These are phyloP conservation scores for Zaprionus lineosus DNA, from an alignment of 2,888 invertebrate species.

Conservation along the genomic window DNA sequence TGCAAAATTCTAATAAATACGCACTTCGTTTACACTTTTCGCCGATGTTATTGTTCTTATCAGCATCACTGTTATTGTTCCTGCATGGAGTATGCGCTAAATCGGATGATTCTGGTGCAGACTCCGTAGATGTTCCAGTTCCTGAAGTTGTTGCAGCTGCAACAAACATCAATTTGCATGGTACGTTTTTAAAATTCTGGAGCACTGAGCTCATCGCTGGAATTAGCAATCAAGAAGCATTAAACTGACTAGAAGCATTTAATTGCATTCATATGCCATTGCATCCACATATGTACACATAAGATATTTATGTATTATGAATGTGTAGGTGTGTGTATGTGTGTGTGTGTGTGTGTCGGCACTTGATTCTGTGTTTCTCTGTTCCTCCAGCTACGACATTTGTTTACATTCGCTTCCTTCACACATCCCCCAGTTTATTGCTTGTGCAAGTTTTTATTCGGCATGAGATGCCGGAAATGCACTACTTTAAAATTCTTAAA, in stretches of 20 bases:
- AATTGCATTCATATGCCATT: slow-evolving; percentile 33
- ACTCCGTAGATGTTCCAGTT: slow-evolving; percentile 30
- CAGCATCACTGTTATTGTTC: slow-evolving; percentile 38
- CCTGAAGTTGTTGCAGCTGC: slow-evolving; percentile 36
- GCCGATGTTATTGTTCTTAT: slow-evolving; percentile 34
- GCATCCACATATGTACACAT: slow-evolving; percentile 3
- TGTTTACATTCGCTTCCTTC: slow-evolving; percentile 45
- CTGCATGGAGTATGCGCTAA: slow-evolving; percentile 44
- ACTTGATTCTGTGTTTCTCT: background rate
- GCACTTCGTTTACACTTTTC: slow-evolving; percentile 36
- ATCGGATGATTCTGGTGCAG: slow-evolving; percentile 23
- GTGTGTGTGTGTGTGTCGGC: background rate
- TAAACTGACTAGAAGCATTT: slow-evolving; percentile 27
- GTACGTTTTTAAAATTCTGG: slow-evolving; percentile 40
- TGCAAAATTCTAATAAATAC: slow-evolving; percentile 39
- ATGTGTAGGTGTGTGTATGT: background rate
- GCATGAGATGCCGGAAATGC: no score
- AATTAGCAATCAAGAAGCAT: slow-evolving; percentile 37
- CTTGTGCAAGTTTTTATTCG: no score
- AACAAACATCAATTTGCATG: slow-evolving; percentile 50
- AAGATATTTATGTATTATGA: no score
- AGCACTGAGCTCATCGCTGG: slow-evolving; percentile 60
- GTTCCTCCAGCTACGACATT: slow-evolving; percentile 17
- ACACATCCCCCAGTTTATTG: no score
- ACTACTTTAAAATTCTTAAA: no score